These are phyloP conservation scores for Brenthis hecate DNA, from an alignment of 2,888 invertebrate genomes.

Conservation along the genomic window DNA sequence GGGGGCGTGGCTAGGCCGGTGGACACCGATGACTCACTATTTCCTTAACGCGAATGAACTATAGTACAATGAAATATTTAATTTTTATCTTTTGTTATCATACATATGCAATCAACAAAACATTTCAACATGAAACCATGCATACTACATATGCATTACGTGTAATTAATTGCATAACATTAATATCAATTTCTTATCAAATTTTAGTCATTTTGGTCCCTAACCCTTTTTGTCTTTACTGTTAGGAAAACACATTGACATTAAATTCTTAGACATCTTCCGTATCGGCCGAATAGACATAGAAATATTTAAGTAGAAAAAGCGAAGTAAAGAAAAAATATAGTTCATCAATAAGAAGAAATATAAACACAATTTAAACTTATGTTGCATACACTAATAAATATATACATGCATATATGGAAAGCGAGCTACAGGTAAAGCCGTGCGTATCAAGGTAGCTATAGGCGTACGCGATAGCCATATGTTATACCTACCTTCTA, in stretches of 20 bases:
- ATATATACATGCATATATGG: conserved; percentile 18
- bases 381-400: conserved; percentile 13
- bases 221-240: conserved; percentile 2
- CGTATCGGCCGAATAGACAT: background rate
- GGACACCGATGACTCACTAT: no score
- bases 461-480: conserved; percentile 46
- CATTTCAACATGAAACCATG: conserved; percentile 29
- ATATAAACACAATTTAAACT: conserved; percentile 14
- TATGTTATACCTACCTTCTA: conserved; percentile 69
- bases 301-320: background rate
- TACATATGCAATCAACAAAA: conserved; percentile 17
- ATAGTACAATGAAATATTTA: background rate
- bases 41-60: no score
- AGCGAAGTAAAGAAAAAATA: background rate
- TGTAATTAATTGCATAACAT: background rate
- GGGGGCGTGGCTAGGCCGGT: no score
- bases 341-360: background rate
- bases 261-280: background rate
- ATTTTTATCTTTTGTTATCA: background rate
- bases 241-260: conserved; percentile 16
- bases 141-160: conserved; percentile 30
- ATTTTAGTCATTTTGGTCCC: conserved; percentile 10
- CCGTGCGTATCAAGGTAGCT: conserved; percentile 51
- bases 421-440: conserved; percentile 43
- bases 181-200: conserved; percentile 1